Conservation (phyloP, 2,797 vertebrate genomes). For the Acanthurus lineatus region DNA sequence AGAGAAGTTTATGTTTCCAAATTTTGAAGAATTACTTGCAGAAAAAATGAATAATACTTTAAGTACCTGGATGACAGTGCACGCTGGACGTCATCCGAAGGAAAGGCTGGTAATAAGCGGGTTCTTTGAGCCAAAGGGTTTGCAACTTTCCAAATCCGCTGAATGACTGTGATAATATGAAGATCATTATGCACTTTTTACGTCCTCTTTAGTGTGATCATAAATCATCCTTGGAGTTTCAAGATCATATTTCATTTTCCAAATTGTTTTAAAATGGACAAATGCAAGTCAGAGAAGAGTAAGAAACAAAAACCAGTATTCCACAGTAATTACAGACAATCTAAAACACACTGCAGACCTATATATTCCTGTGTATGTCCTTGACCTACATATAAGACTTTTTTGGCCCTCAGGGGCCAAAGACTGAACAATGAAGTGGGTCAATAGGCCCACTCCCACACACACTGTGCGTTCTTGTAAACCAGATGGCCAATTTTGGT, state of each 20-base stretch:
- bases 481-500: slow-evolving; percentile 76
- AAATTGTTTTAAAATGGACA: not conserved
- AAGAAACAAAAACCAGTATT: not conserved
- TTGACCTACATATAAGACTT: slow-evolving; percentile 69
- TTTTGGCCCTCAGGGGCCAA: slow-evolving; percentile 45
- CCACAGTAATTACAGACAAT: not conserved
- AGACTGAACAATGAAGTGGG: slow-evolving; percentile 59
- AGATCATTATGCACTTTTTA: no score
- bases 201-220: not conserved
- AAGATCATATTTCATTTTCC: not conserved
- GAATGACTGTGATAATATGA: no score
- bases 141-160: no score
- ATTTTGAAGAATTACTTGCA: not conserved
- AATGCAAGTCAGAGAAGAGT: not conserved
- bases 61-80: not conserved
- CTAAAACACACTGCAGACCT: not conserved
- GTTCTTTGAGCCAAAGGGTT: not conserved
- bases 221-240: not conserved
- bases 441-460: slow-evolving; percentile 65
- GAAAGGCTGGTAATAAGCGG: not conserved
- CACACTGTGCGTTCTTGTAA: slow-evolving; percentile 45
- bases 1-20: not conserved
- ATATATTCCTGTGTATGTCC: slow-evolving; percentile 23
- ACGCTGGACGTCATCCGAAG: not conserved
- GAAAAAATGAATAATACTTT: not conserved